Conservation (phyloP, 1,140 invertebrate species). For the Bombus terrestris region DNA sequence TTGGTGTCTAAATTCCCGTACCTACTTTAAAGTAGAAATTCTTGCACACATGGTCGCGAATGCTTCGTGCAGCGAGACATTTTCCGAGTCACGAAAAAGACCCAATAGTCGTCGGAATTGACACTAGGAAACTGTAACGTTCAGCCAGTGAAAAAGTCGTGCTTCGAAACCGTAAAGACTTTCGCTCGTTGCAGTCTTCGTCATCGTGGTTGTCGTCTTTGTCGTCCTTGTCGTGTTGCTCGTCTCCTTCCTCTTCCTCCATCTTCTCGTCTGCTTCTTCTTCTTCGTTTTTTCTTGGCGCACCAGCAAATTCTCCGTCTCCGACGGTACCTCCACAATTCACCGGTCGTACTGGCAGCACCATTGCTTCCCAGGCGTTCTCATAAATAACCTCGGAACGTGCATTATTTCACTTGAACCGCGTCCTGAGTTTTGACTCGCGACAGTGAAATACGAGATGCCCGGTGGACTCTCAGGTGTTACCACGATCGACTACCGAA, state of each 20-base stretch:
- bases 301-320: conserved; percentile 62
- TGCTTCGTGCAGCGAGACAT: conserved; percentile 32
- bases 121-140: conserved; percentile 58
- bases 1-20: too few species aligned
- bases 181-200: conserved; percentile 21
- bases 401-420: conserved; percentile 68
- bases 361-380: conserved; percentile 59
- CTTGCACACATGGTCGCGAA: neutral
- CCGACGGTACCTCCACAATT: conserved; percentile 58
- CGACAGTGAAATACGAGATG: conserved; percentile 69
- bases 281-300: conserved; percentile 22
- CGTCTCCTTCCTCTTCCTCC: neutral
- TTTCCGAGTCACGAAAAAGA: conserved; percentile 53
- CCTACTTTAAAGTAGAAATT: neutral
- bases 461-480: conserved; percentile 40
- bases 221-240: conserved; percentile 12
- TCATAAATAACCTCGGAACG: conserved; percentile 69
- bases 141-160: conserved; percentile 65
- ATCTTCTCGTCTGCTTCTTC: neutral
- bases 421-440: conserved; percentile 65
- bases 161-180: conserved; percentile 58
- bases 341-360: conserved; percentile 57
- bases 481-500: conserved; percentile 37
- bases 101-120: conserved; percentile 66
- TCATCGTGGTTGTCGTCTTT: conserved; percentile 37